Percentiles rank a stretch among this genome's conserved stretches.
Conservation (phyloP, 2,797 vertebrate species). For the Amblyraja radiata region DNA sequence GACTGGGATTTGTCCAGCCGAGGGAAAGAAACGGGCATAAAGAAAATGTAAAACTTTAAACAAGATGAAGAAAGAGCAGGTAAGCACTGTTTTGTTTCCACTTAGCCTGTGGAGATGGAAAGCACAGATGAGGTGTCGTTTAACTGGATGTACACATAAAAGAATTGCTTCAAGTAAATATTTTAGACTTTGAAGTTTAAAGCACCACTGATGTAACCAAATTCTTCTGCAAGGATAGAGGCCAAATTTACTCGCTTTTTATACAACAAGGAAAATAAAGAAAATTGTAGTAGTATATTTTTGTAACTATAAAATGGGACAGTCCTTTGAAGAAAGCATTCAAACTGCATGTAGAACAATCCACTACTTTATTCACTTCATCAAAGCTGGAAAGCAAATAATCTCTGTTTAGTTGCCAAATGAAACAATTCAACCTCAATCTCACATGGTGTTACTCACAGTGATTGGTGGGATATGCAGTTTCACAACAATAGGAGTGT, state of each 20-base stretch:
- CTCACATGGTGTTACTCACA: neutral
- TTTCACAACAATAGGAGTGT: neutral
- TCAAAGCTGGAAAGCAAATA: slow-evolving; percentile 3
- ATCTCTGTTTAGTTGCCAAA: neutral
- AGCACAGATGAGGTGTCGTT: neutral
- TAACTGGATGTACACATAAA: neutral
- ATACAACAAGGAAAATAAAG: neutral
- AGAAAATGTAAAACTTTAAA: neutral
- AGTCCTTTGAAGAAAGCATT: neutral
- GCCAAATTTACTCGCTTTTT: neutral
- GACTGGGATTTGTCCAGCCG: neutral
- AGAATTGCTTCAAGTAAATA: neutral
- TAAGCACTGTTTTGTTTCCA: neutral
- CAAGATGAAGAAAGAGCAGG: neutral
- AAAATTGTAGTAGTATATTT: neutral
- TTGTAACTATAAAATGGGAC: neutral
- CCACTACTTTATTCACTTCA: neutral
- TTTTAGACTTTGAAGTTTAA: neutral
- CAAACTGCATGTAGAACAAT: neutral
- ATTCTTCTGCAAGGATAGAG: neutral
- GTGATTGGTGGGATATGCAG: neutral
- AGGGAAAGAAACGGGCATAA: neutral
- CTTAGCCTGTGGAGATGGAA: neutral
- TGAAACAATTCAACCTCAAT: slow-evolving; percentile 10
- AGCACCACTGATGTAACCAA: neutral